Evolutionary conservation across 2,888 invertebrate genomes (phyloP).

Genomic region (Hirtodrosophila confusa): DNA sequence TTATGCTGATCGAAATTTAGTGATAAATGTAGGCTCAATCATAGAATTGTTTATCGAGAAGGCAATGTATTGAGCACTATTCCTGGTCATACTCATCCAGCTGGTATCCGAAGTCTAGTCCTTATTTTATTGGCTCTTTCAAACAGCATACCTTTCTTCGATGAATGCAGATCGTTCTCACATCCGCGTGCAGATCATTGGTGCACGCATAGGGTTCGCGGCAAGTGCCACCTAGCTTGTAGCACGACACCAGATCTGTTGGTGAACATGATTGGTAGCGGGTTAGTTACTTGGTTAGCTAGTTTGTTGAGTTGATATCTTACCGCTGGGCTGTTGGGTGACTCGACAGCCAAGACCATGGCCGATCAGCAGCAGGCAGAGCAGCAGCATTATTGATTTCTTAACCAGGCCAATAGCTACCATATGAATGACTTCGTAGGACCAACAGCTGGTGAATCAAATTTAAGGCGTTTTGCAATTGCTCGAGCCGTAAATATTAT

Average conservation of each 20-base stretch:
- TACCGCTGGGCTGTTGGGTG: conserved; percentile 3
- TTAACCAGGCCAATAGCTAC: neutral
- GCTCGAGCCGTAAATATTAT: conserved; percentile 3
- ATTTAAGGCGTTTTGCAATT: neutral
- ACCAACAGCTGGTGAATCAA: too few relatives aligned
- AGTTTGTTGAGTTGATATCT: neutral
- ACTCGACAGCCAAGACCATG: conserved; percentile 9
- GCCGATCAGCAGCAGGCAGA: conserved; percentile 15
- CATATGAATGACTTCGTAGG: neutral
- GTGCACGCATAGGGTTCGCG: conserved; percentile 10
- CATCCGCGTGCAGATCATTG: neutral
- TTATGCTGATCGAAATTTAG: too few relatives aligned
- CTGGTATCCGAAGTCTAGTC: neutral
- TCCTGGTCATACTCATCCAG: too few relatives aligned
- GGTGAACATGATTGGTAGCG: too few relatives aligned
- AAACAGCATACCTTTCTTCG: conserved; percentile 24
- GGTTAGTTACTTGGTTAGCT: neutral
- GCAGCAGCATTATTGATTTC: conserved; percentile 8
- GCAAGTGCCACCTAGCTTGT: conserved; percentile 5
- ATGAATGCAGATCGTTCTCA: conserved; percentile 16
- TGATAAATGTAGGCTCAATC: too few relatives aligned
- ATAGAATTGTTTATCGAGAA: too few relatives aligned
- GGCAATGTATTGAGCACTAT: too few relatives aligned
- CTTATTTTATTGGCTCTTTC: neutral
- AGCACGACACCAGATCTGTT: conserved; percentile 18